Base-by-base conservation (phyloP, 2,797 vertebrate species). In the Sebastes oblongus region DNA sequence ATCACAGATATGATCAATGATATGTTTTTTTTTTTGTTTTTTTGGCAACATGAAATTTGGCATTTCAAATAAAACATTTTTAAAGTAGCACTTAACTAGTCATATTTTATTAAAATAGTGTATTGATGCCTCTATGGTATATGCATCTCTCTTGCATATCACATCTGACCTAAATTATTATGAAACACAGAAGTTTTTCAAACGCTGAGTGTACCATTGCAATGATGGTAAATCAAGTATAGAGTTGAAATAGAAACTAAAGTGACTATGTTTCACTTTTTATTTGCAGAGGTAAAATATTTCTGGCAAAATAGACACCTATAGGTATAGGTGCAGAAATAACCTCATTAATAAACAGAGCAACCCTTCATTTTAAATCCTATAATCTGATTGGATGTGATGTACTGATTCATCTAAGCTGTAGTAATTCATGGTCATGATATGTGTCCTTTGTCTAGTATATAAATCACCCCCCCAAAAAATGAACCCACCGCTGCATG, bases 401-500 rank as follows among this genome's bases (percentile, higher is more conserved):
- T 25, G 8, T 34, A 75, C 34, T 69, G 39, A 83, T 62, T 84
- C 24, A 82, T 86, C 75, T 81, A 75, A 79, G 46, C 36, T 58
- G 71, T 13, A 54, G 46, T 76, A 85, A 84, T 75, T 87, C 75
- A 74, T 68, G 16, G 68, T 86, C 85, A 73, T 81, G 76, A 86
- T 72, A 52, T 72, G 42, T 81, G 72, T 85, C 61, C 52, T 91
- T 89, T 85, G 65, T 86, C 62, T 70, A 69, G 74, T 67, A 81
- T 88, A 88, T 88, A 88, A 84, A 92, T 89, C 62, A 75, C 32
- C 20, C 34, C 66, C 75, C 72, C 5, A 91, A 91, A 80, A 88
- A 80, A 88, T 54, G n/a, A 84, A 67, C 55, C 66, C 46, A 77
- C 80, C 24, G 6, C 82, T 72, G 56, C 81, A 71, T 80, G 67